These are phyloP conservation scores for Sarcoramphus papa DNA, from an alignment of 2,797 vertebrate species.

Conservation along the genomic window DNA sequence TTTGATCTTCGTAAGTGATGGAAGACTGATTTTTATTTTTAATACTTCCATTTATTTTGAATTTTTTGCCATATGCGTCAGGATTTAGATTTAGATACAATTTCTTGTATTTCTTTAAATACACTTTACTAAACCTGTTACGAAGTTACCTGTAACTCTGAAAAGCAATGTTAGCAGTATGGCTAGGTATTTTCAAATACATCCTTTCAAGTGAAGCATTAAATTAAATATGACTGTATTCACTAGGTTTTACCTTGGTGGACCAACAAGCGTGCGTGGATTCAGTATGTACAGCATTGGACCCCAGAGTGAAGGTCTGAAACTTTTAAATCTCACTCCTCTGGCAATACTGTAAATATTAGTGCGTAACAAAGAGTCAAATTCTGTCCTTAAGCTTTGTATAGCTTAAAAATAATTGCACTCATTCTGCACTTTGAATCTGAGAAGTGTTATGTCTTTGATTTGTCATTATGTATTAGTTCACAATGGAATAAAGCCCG, in stretches of 20 bases:
- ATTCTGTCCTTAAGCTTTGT: not conserved
- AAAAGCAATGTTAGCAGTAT: not conserved
- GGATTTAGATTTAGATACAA: not conserved
- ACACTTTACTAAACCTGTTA: not conserved
- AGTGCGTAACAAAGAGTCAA: not conserved
- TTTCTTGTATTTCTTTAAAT: not conserved
- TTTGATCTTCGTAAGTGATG: not conserved
- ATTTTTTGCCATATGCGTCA: not conserved
- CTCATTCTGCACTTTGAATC: not conserved
- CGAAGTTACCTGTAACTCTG: not conserved
- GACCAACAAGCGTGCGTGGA: conserved; percentile 92
- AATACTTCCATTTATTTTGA: not conserved
- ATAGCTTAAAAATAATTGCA: not conserved
- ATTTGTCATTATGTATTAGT: not conserved
- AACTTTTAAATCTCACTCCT: not conserved
- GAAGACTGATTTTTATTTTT: not conserved
- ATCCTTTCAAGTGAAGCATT: not conserved
- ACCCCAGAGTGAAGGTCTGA: conserved; percentile 93
- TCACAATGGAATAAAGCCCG: not conserved
- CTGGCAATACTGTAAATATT: not conserved
- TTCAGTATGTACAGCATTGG: conserved; percentile 99
- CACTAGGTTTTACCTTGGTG: conserved; percentile 92
- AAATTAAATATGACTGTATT: not conserved
- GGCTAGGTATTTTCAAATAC: not conserved
- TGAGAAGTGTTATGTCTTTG: not conserved